Conservation (phyloP, 1,140 invertebrate genomes). For the Gonioctena quinquepunctata region DNA sequence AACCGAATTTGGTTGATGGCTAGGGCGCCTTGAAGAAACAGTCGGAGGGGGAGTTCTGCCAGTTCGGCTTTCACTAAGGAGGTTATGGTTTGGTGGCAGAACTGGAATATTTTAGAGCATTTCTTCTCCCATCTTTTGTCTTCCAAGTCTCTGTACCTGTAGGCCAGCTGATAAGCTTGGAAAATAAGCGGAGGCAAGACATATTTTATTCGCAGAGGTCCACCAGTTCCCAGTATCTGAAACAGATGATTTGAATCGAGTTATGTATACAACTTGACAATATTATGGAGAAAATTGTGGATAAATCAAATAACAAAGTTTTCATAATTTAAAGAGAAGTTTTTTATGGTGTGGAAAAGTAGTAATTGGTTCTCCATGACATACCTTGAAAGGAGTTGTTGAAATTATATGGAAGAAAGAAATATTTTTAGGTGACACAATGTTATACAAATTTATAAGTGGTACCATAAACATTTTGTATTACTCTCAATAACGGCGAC, state of each 20-base stretch:
- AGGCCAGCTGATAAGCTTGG: conserved; percentile 89
- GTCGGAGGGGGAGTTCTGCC: conserved; percentile 87
- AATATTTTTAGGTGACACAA: too few species aligned
- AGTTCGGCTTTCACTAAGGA: conserved; percentile 92
- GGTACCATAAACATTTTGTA: too few species aligned
- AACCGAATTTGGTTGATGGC: conserved; percentile 90
- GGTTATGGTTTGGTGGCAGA: conserved; percentile 93
- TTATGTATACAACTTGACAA: too few species aligned
- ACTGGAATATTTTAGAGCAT: conserved; percentile 97
- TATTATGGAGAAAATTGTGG: too few species aligned
- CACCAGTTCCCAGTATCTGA: conserved; percentile 79
- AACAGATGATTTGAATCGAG: too few species aligned
- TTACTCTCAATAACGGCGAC: too few species aligned
- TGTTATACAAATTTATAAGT: too few species aligned
- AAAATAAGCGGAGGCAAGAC: conserved; percentile 97
- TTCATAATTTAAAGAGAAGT: too few species aligned
- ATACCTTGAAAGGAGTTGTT: background rate
- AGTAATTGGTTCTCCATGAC: too few species aligned
- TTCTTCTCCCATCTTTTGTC: conserved; percentile 98
- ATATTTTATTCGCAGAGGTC: conserved; percentile 84
- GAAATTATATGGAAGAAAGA: too few species aligned
- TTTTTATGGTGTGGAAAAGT: too few species aligned
- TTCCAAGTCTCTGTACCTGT: conserved; percentile 76
- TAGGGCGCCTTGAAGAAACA: conserved; percentile 94
- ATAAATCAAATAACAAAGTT: too few species aligned